Conservation (phyloP, 2,113 vertebrate genomes). For the Alligator sinensis region DNA sequence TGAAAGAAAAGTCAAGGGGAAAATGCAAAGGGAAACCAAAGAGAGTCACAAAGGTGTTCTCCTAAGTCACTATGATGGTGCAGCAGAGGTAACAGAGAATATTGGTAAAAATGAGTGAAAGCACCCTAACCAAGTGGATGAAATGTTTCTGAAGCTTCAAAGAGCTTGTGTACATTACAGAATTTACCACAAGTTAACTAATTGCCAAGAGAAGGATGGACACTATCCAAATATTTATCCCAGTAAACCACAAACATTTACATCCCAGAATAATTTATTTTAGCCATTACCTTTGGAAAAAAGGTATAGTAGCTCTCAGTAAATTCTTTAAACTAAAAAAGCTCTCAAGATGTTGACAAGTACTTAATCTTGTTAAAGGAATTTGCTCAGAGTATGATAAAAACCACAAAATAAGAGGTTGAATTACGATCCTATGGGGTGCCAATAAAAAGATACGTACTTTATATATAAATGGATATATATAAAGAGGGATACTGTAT, state of each 20-base stretch:
- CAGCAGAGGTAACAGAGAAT: background rate
- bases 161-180: background rate
- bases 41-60: background rate
- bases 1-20: background rate
- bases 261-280: background rate
- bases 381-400: background rate
- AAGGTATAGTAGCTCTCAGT: background rate
- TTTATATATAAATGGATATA: background rate
- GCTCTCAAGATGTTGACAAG: background rate
- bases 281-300: background rate
- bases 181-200: background rate
- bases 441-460: background rate
- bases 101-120: background rate
- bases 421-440: background rate
- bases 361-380: background rate
- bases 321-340: background rate
- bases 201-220: background rate
- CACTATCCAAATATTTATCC: background rate
- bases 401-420: background rate
- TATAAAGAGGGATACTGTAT: background rate
- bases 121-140: background rate
- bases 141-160: background rate
- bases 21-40: background rate
- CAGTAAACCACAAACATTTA: slow-evolving; percentile 19
- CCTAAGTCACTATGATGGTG: background rate